A percentile compares a stretch with the other conserved stretches of the same genome.
Evolutionary conservation across 2,888 invertebrate genomes (phyloP).

Genomic region (Caenorhabditis wallacei): DNA sequence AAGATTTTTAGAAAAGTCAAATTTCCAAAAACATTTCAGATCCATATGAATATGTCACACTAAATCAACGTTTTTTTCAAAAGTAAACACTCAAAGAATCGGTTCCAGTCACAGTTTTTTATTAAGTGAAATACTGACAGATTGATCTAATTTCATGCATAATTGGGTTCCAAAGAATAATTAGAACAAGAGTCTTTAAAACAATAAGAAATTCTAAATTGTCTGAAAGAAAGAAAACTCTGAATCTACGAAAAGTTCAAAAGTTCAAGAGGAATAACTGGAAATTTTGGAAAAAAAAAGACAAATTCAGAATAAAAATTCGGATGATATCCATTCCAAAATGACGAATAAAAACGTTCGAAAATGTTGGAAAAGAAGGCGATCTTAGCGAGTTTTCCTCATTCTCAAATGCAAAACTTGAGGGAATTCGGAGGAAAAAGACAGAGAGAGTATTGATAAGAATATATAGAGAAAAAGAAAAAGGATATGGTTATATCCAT

Average conservation of each 20-base stretch:
- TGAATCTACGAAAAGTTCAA: conserved; percentile 3
- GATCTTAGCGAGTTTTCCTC: conserved; percentile 29
- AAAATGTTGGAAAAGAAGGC: background rate
- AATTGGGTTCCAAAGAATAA: background rate
- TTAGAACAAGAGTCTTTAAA: background rate
- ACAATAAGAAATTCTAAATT: background rate
- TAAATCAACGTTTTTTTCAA: background rate
- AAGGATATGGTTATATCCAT: conserved; percentile 18
- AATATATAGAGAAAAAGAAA: too few species aligned
- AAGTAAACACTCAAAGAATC: background rate
- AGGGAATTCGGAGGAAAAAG: background rate
- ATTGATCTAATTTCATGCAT: conserved; percentile 11
- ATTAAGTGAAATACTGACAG: conserved; percentile 4
- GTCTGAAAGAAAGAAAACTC: background rate
- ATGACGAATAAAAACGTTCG: conserved; percentile 30
- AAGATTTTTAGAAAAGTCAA: background rate
- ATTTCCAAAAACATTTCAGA: too few species aligned
- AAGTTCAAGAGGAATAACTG: conserved; percentile 16
- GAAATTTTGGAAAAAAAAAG: background rate
- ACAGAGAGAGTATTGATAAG: conserved; percentile 7
- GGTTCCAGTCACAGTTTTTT: conserved; percentile 35
- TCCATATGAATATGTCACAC: background rate
- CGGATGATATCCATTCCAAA: background rate
- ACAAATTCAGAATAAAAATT: background rate
- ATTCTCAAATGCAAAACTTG: background rate